Base-by-base conservation (phyloP, 1,140 invertebrate genomes). In the Harlomillsia oculata region DNA sequence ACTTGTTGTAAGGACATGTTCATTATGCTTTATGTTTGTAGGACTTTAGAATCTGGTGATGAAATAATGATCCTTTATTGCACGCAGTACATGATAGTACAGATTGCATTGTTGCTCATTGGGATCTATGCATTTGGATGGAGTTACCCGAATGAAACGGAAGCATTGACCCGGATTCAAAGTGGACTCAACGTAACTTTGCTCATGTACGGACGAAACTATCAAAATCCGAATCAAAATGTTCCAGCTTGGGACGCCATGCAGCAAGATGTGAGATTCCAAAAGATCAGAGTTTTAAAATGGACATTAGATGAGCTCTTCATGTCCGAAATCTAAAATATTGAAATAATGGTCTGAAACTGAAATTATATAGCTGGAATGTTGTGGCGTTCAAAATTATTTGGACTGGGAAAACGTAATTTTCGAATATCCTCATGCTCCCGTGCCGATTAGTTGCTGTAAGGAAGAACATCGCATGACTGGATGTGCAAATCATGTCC, bases 401-500 rank as follows among this genome's bases (percentile, higher is more conserved):
- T 34, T 54, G 26, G 39, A 43, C 13, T 54, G 52, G 52, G 25
- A 54, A 34, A 14, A 45, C 34, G 20, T 36, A 1, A 20, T n/a
- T n/a, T 28, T 45, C 0, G n/a, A 34, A 14, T n/a, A n/a, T n/a
- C n/a, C n/a, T n/a, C 9, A 21, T n/a, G 5, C 28, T 1, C 26
- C n/a, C 16, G 43, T 45, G 3, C 52, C 52, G 1, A 18, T 44
- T 3, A 54, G 52, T 40, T 54, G 52, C 21, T 54, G 52, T 45
- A 2, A 28, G 5, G 41, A 54, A 23, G 52, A 45, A n/a, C 52
- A 54, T 45, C 23, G 52, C 2, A 54, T 54, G 52, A 45, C 23
- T 2, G 40, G 52, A 30, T 54, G 52, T 25, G 13, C 40, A 14
- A 26, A 18, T n/a, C 16, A 23, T 23, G 52, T 54, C 16, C 32